Evolutionary conservation across 2,888 invertebrate genomes (phyloP), one percentile per base, ranked within the genome.

Genomic region (Molanna angustata): DNA sequence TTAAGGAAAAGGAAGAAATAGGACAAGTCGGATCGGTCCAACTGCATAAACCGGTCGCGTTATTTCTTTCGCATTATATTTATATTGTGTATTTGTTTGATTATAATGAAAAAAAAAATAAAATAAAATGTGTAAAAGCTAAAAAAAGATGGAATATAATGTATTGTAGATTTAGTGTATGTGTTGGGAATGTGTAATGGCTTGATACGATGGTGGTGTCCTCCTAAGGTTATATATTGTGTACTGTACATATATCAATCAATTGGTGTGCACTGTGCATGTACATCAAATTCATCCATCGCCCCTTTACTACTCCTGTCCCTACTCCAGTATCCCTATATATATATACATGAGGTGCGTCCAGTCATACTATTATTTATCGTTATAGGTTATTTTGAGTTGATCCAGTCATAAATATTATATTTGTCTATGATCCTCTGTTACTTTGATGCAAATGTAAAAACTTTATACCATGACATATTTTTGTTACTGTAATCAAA

Each of bases 111-210:
- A 32, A 39, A 54, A 56, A 59, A 56, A 56, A 57, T 47, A 20
- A 43, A 21, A 50, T 46, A 54, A 59, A 56, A 59, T 43, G 49
- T 19, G 52, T 57, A n/a, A n/a, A 55, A 59, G 52, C 20, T 35
- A 52, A 51, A 59, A 59, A 59, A 59, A 59, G 52, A 54, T 51
- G 49, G 49, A 52, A 39, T 47, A 51, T 45, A 44, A 56, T 43
- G 43, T 52, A 43, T 56, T 37, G 19, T 52, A 52, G 49, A 51
- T 20, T 46, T 57, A 54, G 49, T 52, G 22, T n/a, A n/a, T n/a
- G n/a, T n/a, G n/a, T n/a, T 39, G 42, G 56, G 48, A 49, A 47
- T 50, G 45, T 50, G 49, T 50, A 55, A 52, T 53, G 49, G 53
- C 56, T 58, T 50, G 53, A 51, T 52, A 44, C 46, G 22, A 39